Conservation (phyloP, 2,888 invertebrate genomes). For the Apodemia zela region DNA sequence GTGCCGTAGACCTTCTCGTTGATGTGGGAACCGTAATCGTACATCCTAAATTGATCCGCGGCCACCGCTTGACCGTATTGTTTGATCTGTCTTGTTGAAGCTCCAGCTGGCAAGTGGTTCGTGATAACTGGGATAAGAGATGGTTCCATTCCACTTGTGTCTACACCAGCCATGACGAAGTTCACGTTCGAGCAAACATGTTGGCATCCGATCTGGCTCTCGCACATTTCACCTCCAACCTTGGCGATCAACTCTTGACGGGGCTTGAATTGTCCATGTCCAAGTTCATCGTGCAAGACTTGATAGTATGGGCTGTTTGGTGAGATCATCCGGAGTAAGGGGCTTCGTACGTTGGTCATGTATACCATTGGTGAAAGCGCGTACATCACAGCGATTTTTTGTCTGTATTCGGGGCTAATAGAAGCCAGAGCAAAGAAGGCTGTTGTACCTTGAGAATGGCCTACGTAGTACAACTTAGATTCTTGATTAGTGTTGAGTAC, state of each 20-base stretch:
- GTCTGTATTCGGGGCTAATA: slow-evolving; percentile 55
- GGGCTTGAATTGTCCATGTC: slow-evolving; percentile 55
- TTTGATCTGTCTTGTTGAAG: slow-evolving; percentile 72
- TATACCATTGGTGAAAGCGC: slow-evolving; percentile 69
- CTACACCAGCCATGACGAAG: slow-evolving; percentile 82
- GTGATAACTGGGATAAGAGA: slow-evolving; percentile 76
- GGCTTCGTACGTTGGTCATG: slow-evolving; percentile 64
- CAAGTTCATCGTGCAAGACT: slow-evolving; percentile 44
- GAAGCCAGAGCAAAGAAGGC: slow-evolving; percentile 59
- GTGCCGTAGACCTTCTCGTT: slow-evolving; percentile 61
- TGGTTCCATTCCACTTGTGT: slow-evolving; percentile 75
- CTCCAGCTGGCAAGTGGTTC: slow-evolving; percentile 78
- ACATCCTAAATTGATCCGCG: slow-evolving; percentile 56
- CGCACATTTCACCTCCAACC: slow-evolving; percentile 58
- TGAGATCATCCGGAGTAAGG: slow-evolving; percentile 61
- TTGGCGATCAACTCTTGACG: slow-evolving; percentile 47
- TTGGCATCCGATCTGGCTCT: slow-evolving; percentile 57
- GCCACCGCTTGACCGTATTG: slow-evolving; percentile 78
- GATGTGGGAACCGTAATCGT: slow-evolving; percentile 56
- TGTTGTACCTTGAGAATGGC: slow-evolving; percentile 58
- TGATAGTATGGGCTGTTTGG: slow-evolving; percentile 52
- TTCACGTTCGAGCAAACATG: slow-evolving; percentile 81
- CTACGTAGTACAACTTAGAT: slow-evolving; percentile 61
- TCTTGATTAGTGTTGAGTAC: slow-evolving; percentile 50
- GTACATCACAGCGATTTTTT: slow-evolving; percentile 61